phyloP scores from a whole-genome alignment of 2,797 vertebrate genomes.

The Mormyrops boulengeri region DNA sequence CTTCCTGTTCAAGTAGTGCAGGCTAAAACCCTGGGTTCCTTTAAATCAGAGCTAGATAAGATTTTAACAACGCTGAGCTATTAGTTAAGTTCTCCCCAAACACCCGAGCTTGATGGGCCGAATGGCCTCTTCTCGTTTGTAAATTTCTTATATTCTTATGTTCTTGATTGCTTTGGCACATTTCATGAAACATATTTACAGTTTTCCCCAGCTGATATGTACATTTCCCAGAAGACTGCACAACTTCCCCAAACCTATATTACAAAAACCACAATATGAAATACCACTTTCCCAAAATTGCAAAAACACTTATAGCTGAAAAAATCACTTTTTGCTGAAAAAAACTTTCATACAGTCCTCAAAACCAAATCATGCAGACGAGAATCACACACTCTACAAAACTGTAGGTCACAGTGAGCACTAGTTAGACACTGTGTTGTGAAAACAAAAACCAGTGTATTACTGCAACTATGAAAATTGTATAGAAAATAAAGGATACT shows the following conservation, averaged over 20 bases:
- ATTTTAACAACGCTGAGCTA: no score
- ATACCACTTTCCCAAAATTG: neutral
- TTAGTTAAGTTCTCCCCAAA: no score
- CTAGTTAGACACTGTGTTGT: neutral
- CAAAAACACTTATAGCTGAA: no score
- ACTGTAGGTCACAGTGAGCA: neutral
- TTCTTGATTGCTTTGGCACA: neutral
- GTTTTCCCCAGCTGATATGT: neutral
- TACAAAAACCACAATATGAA: neutral
- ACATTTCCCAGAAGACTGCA: neutral
- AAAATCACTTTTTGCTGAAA: neutral
- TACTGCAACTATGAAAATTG: neutral
- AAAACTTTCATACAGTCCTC: neutral
- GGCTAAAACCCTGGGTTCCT: no score
- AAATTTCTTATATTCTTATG: no score
- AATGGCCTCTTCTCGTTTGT: no score
- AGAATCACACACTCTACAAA: neutral
- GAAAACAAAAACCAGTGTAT: neutral
- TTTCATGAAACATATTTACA: neutral
- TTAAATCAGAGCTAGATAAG: no score
- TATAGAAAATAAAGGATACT: neutral
- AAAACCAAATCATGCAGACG: neutral
- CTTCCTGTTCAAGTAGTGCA: no score
- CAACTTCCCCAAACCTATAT: neutral
- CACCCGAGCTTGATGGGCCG: no score